A percentile compares a stretch with the other conserved stretches of the same genome.
These are phyloP conservation scores for Andrena minutula DNA, from an alignment of 2,888 invertebrate genomes.

Conservation along the genomic window DNA sequence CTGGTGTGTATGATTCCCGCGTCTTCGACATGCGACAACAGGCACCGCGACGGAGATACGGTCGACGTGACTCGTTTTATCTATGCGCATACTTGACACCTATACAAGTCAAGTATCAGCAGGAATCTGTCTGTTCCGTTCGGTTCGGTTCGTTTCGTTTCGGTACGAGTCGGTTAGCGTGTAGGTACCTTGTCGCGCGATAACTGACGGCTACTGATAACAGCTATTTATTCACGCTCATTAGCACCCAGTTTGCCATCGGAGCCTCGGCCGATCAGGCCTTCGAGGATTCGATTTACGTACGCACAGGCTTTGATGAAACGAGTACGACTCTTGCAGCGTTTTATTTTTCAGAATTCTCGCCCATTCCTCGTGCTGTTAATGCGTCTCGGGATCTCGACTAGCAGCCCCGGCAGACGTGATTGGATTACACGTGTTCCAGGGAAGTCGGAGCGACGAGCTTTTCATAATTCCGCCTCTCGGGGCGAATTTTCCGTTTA, in stretches of 20 bases:
- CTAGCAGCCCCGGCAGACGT: slow-evolving; percentile 12
- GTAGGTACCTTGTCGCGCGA: slow-evolving; percentile 44
- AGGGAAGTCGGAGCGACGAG: slow-evolving; percentile 7
- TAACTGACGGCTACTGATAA: slow-evolving; percentile 46
- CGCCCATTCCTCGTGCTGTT: neutral
- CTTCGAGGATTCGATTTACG: neutral
- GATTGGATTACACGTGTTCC: slow-evolving; percentile 35
- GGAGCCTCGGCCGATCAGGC: neutral
- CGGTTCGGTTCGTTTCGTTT: too few species aligned
- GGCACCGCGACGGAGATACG: slow-evolving; percentile 48
- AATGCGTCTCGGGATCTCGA: neutral
- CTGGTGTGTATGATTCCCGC: slow-evolving; percentile 33
- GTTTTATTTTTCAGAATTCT: neutral
- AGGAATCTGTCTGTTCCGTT: slow-evolving; percentile 34
- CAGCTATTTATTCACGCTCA: slow-evolving; percentile 42
- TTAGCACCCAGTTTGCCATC: slow-evolving; percentile 18
- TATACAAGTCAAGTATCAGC: slow-evolving; percentile 68
- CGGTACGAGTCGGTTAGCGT: neutral
- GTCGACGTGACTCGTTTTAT: slow-evolving; percentile 63
- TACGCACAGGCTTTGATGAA: neutral
- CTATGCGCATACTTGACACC: slow-evolving; percentile 69
- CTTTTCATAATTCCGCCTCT: slow-evolving; percentile 26
- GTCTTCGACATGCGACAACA: slow-evolving; percentile 23
- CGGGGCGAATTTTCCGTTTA: slow-evolving; percentile 44
- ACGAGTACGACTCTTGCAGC: too few species aligned